Evolutionary conservation across 2,113 vertebrate genomes (phyloP).

Genomic region (Amphiprion ocellaris): DNA sequence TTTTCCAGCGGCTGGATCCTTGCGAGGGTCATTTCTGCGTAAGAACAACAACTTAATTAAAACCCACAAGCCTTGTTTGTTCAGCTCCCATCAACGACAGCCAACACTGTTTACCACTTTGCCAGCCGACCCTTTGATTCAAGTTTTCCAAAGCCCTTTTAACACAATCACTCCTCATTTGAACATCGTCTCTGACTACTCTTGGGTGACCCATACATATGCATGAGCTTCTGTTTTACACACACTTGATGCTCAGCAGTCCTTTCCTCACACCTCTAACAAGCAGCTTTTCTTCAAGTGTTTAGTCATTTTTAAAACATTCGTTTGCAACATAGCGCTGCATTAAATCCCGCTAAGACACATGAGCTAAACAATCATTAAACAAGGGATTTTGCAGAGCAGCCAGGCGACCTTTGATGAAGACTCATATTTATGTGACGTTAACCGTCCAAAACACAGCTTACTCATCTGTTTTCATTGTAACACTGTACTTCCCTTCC

Average conservation of each 20-base stretch:
- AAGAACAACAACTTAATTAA: constrained; percentile 55
- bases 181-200: constrained; percentile 40
- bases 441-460: background rate
- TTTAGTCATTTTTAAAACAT: constrained; percentile 67
- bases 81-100: constrained; percentile 15
- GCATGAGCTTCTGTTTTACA: constrained; percentile 64
- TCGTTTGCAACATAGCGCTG: constrained; percentile 55
- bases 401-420: constrained; percentile 18
- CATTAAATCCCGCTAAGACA: constrained; percentile 63
- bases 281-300: constrained; percentile 74
- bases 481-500: background rate
- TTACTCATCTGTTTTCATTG: background rate
- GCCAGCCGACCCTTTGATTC: constrained; percentile 38
- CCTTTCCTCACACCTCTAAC: constrained; percentile 45
- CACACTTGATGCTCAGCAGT: constrained; percentile 54
- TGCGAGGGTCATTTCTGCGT: constrained; percentile 12
- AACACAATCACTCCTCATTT: constrained; percentile 41
- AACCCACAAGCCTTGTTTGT: constrained; percentile 43
- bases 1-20: constrained; percentile 8
- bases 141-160: constrained; percentile 35
- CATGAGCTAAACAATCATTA: constrained; percentile 55
- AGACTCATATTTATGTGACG: background rate
- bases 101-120: constrained; percentile 33
- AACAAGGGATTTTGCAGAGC: constrained; percentile 12
- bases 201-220: constrained; percentile 58